Base-by-base conservation (phyloP, 2,797 vertebrate genomes). In the Odontamblyopus lacepedii region DNA sequence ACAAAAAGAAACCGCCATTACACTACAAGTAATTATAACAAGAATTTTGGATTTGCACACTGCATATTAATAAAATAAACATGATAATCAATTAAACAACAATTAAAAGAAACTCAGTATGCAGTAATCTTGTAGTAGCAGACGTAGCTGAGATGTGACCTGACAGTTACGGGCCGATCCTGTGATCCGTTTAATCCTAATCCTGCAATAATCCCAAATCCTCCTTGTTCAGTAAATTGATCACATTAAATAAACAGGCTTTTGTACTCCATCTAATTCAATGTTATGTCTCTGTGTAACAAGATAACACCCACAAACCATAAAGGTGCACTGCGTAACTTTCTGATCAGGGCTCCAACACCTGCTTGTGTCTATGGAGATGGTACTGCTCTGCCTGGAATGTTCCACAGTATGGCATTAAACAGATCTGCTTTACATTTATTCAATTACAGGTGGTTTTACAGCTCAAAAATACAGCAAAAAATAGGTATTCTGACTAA, bases 121-220 rank as follows among this genome's bases (percentile, higher is more conserved):
- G 13, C 27, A 60, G 7, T 16, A 9, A 30, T 41, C 32, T 35
- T 5, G 32, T 11, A 41, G 38, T 41, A 19, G 30, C 13, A 38
- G 62, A 23, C 12, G 35, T 44, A 23, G 3, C 19, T 48, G n/a
- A 64, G 63, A 48, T 16, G 63, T 44, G 63, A 63, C n/a, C n/a
- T 15, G 62, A 64, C 63, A 64, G 19, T 64, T n/a, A 48, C 26
- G n/a, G 5, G 12, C 5, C 4, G 15, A 64, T 64, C 63, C 63
- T 16, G n/a, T 64, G 38, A 48, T 48, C 38, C 12, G n/a, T 16
- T 44, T 64, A 64, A 64, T 9, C 63, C 32, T 63, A 63, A 63
- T 63, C 63, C 63, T 26, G 11, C n/a, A 15, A 48, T 64, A 64
- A 64, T 64, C 38, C 38, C n/a, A 64, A 64, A 63, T n/a, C 61